Conservation (phyloP, 2,113 vertebrate species). For the Nestor notabilis region DNA sequence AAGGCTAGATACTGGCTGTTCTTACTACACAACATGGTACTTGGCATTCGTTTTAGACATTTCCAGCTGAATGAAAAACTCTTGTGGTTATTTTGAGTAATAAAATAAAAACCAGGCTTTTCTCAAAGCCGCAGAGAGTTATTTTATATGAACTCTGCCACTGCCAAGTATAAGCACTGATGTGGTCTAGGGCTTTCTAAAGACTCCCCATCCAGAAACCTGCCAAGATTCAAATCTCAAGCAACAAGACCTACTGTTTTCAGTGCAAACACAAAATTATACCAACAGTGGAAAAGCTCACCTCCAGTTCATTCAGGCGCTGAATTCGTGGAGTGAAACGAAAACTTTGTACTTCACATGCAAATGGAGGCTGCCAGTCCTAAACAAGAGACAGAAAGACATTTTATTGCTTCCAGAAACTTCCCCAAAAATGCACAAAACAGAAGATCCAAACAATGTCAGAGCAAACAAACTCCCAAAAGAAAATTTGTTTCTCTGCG, state of each 20-base stretch:
- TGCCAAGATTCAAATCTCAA: constrained; percentile 3
- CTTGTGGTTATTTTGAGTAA: constrained; percentile 15
- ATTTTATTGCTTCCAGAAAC: neutral
- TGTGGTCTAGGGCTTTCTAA: constrained; percentile 1
- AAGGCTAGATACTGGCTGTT: constrained; percentile 18
- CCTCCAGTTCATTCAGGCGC: constrained; percentile 96
- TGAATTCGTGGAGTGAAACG: constrained; percentile 95
- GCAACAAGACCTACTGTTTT: neutral
- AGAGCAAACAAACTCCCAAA: neutral
- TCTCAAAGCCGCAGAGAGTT: neutral
- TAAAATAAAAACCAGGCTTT: constrained; percentile 36
- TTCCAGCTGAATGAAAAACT: constrained; percentile 33
- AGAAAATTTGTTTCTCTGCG: neutral
- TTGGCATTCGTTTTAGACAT: constrained; percentile 18
- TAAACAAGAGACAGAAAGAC: constrained; percentile 62
- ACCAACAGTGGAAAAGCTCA: constrained; percentile 67
- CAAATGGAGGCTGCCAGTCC: constrained; percentile 99
- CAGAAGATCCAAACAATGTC: neutral
- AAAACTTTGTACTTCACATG: constrained; percentile 95
- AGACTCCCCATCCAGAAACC: neutral
- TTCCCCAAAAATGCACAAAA: neutral
- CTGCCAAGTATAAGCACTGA: neutral
- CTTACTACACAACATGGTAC: constrained; percentile 15
- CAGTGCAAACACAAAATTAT: neutral
- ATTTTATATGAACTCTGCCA: constrained; percentile 1